Evolutionary conservation across 1,140 invertebrate species (phyloP).

Genomic region (Magallana gigas): DNA sequence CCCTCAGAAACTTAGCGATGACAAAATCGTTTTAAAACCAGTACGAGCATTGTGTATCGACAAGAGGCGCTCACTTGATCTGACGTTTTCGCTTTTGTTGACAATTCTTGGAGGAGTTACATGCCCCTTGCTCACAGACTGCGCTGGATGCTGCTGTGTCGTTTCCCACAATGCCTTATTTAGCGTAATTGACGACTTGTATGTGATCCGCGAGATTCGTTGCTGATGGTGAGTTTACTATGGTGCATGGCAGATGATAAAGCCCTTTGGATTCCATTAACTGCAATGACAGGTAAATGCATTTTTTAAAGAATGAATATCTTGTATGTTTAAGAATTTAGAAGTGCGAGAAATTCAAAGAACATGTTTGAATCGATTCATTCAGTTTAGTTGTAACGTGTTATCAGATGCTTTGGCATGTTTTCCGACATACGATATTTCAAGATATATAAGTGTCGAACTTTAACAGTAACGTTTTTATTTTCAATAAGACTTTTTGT

Average conservation of each 20-base stretch:
- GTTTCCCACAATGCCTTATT: constrained; percentile 37
- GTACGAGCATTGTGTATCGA: background rate
- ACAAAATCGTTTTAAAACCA: background rate
- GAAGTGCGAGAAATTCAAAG: too few relatives aligned
- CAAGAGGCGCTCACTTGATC: background rate
- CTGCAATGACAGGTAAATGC: constrained; percentile 27
- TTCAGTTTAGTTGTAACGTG: too few relatives aligned
- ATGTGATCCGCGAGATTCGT: constrained; percentile 6
- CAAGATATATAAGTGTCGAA: too few relatives aligned
- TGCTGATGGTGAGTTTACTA: constrained; percentile 30
- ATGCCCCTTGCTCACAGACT: constrained; percentile 32
- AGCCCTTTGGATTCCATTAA: constrained; percentile 27
- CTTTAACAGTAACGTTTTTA: too few relatives aligned
- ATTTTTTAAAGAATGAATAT: background rate
- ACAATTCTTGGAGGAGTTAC: background rate
- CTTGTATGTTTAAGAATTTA: too few relatives aligned
- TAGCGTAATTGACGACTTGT: constrained; percentile 37
- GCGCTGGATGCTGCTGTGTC: constrained; percentile 33
- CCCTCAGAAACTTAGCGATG: background rate
- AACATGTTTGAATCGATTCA: too few relatives aligned
- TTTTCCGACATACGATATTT: too few relatives aligned
- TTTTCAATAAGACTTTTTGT: too few relatives aligned
- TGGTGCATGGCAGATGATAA: constrained; percentile 29
- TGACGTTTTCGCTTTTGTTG: constrained; percentile 32
- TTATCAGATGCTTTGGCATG: too few relatives aligned